These are phyloP conservation scores for Sebastes trivittatus DNA, from an alignment of 2,797 vertebrate genomes.

Conservation along the genomic window DNA sequence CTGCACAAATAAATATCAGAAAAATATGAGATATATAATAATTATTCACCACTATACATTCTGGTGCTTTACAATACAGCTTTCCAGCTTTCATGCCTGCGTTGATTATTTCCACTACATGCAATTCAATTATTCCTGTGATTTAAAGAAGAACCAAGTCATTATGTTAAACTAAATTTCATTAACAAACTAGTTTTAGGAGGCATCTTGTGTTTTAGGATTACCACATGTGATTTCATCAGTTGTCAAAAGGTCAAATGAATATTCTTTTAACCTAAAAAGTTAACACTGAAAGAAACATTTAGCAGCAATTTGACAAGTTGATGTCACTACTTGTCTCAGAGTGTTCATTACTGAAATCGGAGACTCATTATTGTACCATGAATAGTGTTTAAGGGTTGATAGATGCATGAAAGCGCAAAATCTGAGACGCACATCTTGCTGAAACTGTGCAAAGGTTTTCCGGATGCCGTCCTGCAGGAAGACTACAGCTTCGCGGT, in stretches of 20 bases:
- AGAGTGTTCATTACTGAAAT: not conserved
- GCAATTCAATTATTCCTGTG: not conserved
- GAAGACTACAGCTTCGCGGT: slow-evolving; percentile 86
- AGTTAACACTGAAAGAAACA: not conserved
- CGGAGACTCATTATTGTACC: not conserved
- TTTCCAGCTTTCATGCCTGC: not conserved
- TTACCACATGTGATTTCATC: not conserved
- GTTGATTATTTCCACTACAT: not conserved
- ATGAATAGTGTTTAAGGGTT: not conserved
- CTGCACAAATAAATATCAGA: slow-evolving; percentile 68
- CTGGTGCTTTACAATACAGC: not conserved
- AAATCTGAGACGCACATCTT: slow-evolving; percentile 80
- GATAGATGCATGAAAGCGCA: not conserved
- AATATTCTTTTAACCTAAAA: not conserved
- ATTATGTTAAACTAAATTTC: not conserved
- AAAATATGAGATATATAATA: not conserved
- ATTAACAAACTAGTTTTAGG: not conserved
- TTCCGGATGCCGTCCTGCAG: slow-evolving; percentile 79
- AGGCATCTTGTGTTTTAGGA: not conserved
- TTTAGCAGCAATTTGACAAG: not conserved
- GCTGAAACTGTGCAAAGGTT: slow-evolving; percentile 86
- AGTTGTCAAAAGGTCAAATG: not conserved
- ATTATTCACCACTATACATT: not conserved
- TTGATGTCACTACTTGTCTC: not conserved
- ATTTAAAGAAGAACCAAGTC: not conserved